phyloP scores from a whole-genome alignment of 2,888 invertebrate genomes.

The Furcula furcula region DNA sequence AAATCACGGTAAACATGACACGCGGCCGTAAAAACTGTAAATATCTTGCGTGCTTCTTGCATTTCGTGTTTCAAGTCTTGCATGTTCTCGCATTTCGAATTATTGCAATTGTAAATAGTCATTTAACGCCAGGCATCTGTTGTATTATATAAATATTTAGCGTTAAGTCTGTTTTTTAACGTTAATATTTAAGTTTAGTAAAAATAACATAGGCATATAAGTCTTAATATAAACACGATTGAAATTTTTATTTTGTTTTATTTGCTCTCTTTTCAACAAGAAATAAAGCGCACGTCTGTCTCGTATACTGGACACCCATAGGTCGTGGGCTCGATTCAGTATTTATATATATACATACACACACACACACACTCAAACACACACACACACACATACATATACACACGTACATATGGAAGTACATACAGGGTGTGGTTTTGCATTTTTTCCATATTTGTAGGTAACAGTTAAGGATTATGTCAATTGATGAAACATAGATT shows the following conservation, averaged over 20 bases:
- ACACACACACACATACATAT: too few relatives aligned
- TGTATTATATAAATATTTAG: neutral
- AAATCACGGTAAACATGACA: neutral
- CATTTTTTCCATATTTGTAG: too few relatives aligned
- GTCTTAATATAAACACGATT: slow-evolving; percentile 6
- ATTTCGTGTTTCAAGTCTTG: neutral
- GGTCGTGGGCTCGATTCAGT: too few relatives aligned
- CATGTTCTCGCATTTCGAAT: neutral
- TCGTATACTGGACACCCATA: too few relatives aligned
- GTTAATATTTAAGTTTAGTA: neutral
- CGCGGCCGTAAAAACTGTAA: neutral
- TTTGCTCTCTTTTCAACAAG: slow-evolving; percentile 16
- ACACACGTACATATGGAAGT: too few relatives aligned
- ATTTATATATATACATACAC: too few relatives aligned
- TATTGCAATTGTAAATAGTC: neutral
- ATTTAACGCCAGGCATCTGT: neutral
- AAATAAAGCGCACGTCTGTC: too few relatives aligned
- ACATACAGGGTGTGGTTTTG: too few relatives aligned
- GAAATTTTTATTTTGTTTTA: neutral
- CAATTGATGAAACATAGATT: too few relatives aligned
- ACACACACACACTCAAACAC: too few relatives aligned
- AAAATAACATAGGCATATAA: slow-evolving; percentile 10
- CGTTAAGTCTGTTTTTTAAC: neutral
- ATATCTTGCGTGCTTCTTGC: neutral
- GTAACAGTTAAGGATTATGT: too few relatives aligned